Evolutionary conservation across 2,797 vertebrate species (phyloP).

Genomic region (Rhodeus uyekii): DNA sequence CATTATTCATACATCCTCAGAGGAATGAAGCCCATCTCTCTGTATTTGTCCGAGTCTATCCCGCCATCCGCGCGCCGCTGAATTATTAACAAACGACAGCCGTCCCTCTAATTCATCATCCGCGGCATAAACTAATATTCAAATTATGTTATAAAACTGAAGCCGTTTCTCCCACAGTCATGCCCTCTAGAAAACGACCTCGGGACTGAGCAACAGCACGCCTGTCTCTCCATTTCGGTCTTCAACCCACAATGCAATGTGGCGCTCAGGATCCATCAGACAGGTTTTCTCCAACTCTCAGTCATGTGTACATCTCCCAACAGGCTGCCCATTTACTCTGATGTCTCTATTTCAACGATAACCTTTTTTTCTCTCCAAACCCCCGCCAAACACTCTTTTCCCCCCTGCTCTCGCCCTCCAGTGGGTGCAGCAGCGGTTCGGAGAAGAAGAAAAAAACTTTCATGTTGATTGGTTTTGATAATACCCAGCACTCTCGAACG

Average conservation of each 20-base stretch:
- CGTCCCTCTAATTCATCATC: slow-evolving; percentile 61
- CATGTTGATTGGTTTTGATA: slow-evolving; percentile 66
- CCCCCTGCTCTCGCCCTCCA: slow-evolving; percentile 16
- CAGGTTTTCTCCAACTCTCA: slow-evolving; percentile 44
- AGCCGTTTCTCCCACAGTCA: slow-evolving; percentile 56
- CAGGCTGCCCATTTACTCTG: slow-evolving; percentile 53
- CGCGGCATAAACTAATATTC: slow-evolving; percentile 60
- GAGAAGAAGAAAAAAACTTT: slow-evolving; percentile 55
- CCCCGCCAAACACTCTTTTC: slow-evolving; percentile 29
- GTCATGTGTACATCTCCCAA: slow-evolving; percentile 39
- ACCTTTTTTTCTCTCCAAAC: slow-evolving; percentile 29
- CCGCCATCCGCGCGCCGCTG: slow-evolving; percentile 51
- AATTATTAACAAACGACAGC: slow-evolving; percentile 63
- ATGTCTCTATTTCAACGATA: slow-evolving; percentile 59
- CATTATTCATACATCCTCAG: slow-evolving; percentile 62
- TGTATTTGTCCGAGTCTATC: slow-evolving; percentile 57
- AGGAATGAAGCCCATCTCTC: slow-evolving; percentile 52
- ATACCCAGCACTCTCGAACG: slow-evolving; percentile 54
- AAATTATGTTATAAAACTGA: slow-evolving; percentile 61
- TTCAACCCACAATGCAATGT: slow-evolving; percentile 38
- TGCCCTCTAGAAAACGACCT: slow-evolving; percentile 61
- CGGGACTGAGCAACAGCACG: slow-evolving; percentile 41
- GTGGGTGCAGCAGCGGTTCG: slow-evolving; percentile 35
- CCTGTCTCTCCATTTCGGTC: slow-evolving; percentile 25
- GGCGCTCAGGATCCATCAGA: slow-evolving; percentile 50